These are phyloP conservation scores for Petaurus breviceps DNA, from an alignment of 2,113 vertebrate species.

Conservation along the genomic window DNA sequence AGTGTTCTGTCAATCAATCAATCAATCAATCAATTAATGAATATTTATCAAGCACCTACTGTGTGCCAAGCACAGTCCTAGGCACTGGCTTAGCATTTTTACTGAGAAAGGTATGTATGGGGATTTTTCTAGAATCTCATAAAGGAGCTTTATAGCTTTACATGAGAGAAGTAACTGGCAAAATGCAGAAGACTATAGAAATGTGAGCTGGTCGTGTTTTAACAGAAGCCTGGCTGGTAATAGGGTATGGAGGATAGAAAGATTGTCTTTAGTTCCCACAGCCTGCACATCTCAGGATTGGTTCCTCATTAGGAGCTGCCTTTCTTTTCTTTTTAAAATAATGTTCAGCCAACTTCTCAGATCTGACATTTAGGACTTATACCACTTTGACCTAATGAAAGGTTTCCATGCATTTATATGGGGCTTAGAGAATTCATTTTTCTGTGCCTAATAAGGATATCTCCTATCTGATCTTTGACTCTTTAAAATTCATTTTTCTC, in stretches of 20 bases:
- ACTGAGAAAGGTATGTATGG: not conserved
- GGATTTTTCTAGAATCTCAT: not conserved
- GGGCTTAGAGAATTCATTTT: not conserved
- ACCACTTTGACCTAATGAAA: not conserved
- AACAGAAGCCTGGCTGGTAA: not conserved
- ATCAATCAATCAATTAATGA: not conserved
- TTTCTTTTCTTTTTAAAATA: not conserved
- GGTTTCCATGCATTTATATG: not conserved
- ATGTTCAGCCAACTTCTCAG: not conserved
- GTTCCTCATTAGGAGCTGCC: not conserved
- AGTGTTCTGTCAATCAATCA: not conserved
- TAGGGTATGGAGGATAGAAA: not conserved
- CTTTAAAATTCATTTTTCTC: not conserved
- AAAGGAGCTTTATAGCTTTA: not conserved
- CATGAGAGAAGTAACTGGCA: not conserved
- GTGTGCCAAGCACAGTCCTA: not conserved
- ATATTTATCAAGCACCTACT: not conserved
- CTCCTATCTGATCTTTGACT: not conserved
- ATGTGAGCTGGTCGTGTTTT: not conserved
- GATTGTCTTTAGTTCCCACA: not conserved
- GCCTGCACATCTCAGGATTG: not conserved
- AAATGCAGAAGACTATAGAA: not conserved
- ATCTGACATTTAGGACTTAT: not conserved
- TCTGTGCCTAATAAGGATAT: not conserved
- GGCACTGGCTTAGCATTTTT: not conserved